Conservation (phyloP, 1,140 invertebrate species). For the Bilobella aurantiaca region DNA sequence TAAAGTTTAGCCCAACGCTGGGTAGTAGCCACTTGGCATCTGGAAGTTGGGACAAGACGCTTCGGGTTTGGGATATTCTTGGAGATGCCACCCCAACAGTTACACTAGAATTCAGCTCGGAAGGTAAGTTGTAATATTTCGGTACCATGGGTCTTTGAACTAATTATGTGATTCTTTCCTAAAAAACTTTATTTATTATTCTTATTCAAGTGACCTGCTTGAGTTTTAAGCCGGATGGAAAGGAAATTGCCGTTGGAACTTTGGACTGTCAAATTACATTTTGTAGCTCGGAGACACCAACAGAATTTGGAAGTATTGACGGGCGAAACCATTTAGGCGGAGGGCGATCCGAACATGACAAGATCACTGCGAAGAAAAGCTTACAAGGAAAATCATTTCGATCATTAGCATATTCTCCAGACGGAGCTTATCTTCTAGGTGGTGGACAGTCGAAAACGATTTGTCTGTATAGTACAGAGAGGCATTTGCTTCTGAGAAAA, state of each 20-base stretch:
- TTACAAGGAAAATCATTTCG: slow-evolving; percentile 65
- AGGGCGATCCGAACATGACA: slow-evolving; percentile 67
- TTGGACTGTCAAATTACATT: slow-evolving; percentile 79
- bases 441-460: slow-evolving; percentile 86
- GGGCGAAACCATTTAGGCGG: slow-evolving; percentile 78
- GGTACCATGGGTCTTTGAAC: too few relatives aligned
- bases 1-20: slow-evolving; percentile 66
- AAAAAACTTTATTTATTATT: too few relatives aligned
- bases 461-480: slow-evolving; percentile 78
- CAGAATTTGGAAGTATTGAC: slow-evolving; percentile 68
- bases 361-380: slow-evolving; percentile 75
- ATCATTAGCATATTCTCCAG: slow-evolving; percentile 62
- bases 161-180: too few relatives aligned
- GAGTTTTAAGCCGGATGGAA: slow-evolving; percentile 73
- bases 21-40: slow-evolving; percentile 67
- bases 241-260: slow-evolving; percentile 81
- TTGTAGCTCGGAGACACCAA: slow-evolving; percentile 60
- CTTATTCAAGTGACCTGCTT: slow-evolving; percentile 53
- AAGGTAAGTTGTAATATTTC: slow-evolving; percentile 57
- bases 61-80: slow-evolving; percentile 82
- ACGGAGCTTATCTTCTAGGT: slow-evolving; percentile 77
- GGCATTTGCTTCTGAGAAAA: slow-evolving; percentile 72
- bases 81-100: slow-evolving; percentile 77
- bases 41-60: slow-evolving; percentile 86
- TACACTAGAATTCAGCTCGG: slow-evolving; percentile 39